Evolutionary conservation across 2,113 vertebrate genomes (phyloP), one percentile per base, ranked within the genome.

Genomic region (Callipepla californica): DNA sequence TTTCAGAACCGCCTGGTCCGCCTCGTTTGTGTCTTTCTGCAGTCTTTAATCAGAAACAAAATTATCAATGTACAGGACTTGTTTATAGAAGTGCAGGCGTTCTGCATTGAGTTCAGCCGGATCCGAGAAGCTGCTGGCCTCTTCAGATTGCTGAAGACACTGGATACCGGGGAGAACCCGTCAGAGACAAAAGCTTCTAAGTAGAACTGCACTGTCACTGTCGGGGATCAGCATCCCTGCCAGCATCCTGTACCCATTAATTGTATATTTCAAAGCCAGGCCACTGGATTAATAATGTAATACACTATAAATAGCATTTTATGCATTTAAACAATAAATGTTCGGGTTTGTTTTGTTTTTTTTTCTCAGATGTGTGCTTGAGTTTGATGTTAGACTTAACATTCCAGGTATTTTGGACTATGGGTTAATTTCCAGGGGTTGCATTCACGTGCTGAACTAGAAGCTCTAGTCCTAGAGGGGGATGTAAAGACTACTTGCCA

Each of bases 21-120:
- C 15, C 98, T 99, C 61, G 99, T 99, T 42, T 99, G 99, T 61
- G 99, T 99, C 55, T 99, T 99, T 91, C 99, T 99, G 38, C 99
- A 99, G 95, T 99, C 99, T 14, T 97, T 99, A 95, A 99, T 99
- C 96, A 97, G 99, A 44, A 99, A 99, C 97, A 99, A 99, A 96
- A 99, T 99, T 93, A 99, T 99, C 83, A 99, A 99, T 22, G 99
- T 99, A 20, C 99, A 99, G 98, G 99, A 99, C 97, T 98, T 99
- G 68, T 99, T 99, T 95, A 99, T 99, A 95, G 99, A 99, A 96
- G 99, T 99, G 7, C 99, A 99, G 97, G 99, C 99, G 6, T 99
- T 99, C 96, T 99, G 99, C 75, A 99, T 99, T 6, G 99, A 99
- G 94, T 99, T 99, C 98, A 99, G 99, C 90, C 98, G 99, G 82